Conservation (phyloP, 2,797 vertebrate genomes). For the Hypotaenidia philippensis region DNA sequence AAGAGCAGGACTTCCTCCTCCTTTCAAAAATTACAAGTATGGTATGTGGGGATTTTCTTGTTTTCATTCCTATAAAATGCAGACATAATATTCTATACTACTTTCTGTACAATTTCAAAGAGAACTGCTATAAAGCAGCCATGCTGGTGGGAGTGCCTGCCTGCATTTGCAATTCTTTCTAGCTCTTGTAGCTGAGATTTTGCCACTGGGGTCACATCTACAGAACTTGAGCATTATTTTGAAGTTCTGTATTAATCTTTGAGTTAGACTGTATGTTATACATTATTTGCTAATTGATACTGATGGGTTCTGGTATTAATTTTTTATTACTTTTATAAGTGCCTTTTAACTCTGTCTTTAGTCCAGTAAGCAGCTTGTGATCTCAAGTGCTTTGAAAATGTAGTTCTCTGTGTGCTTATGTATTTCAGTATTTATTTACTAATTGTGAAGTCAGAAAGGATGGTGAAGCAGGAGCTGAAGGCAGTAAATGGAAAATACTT, state of each 20-base stretch:
- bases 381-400: conserved; percentile 53
- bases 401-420: conserved; percentile 11
- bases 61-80: not conserved
- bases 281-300: conserved; percentile 57
- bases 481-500: conserved; percentile 41
- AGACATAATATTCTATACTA: not conserved
- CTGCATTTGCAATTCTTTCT: not conserved
- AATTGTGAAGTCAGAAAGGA: conserved; percentile 63
- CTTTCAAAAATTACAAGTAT: conserved; percentile 89
- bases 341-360: conserved; percentile 61
- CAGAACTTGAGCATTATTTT: not conserved
- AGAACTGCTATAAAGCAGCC: not conserved
- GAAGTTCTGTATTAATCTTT: conserved; percentile 40
- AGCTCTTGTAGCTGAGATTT: not conserved
- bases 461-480: conserved; percentile 40
- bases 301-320: conserved; percentile 53
- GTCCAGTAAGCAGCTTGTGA: conserved; percentile 47
- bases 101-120: not conserved
- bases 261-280: conserved; percentile 7
- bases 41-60: conserved; percentile 83
- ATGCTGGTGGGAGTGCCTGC: not conserved
- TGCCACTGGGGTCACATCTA: not conserved
- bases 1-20: conserved; percentile 86
- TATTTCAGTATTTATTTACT: conserved; percentile 68
- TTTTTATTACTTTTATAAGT: conserved; percentile 67